Evolutionary conservation across 2,797 vertebrate species (phyloP).

Genomic region (Acipenser ruthenus): DNA sequence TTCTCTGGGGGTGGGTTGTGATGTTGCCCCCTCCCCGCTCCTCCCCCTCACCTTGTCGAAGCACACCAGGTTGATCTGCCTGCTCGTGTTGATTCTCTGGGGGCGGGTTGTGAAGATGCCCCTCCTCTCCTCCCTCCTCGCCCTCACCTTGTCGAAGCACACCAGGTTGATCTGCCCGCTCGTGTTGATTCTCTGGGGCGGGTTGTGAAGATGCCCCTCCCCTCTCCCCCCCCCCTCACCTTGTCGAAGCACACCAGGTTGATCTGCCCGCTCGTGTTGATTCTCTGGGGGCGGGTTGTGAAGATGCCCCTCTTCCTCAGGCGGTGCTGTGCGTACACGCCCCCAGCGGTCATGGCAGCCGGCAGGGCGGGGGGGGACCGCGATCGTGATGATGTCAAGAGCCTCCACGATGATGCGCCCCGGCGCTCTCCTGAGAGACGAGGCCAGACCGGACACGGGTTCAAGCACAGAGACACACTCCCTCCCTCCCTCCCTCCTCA

Average conservation of each 20-base stretch:
- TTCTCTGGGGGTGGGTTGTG: too few relatives aligned
- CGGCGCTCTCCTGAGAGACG: background rate
- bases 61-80: constrained; percentile 32
- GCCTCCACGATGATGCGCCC: constrained; percentile 21
- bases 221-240: too few relatives aligned
- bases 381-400: constrained; percentile 33
- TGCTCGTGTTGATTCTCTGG: constrained; percentile 29
- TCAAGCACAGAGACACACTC: too few relatives aligned
- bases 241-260: constrained; percentile 34
- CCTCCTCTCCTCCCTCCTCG: too few relatives aligned
- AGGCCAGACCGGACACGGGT: too few relatives aligned
- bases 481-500: too few relatives aligned
- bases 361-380: constrained; percentile 28
- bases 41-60: too few relatives aligned
- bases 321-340: constrained; percentile 32
- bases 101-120: constrained; percentile 34
- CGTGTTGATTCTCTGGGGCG: constrained; percentile 31
- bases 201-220: too few relatives aligned
- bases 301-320: constrained; percentile 25
- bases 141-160: too few relatives aligned
- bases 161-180: constrained; percentile 31
- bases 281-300: constrained; percentile 31
- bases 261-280: constrained; percentile 29
- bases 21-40: too few relatives aligned
- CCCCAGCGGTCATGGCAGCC: constrained; percentile 29